Conservation (phyloP, 2,888 invertebrate genomes). For the Diarsia brunnea region DNA sequence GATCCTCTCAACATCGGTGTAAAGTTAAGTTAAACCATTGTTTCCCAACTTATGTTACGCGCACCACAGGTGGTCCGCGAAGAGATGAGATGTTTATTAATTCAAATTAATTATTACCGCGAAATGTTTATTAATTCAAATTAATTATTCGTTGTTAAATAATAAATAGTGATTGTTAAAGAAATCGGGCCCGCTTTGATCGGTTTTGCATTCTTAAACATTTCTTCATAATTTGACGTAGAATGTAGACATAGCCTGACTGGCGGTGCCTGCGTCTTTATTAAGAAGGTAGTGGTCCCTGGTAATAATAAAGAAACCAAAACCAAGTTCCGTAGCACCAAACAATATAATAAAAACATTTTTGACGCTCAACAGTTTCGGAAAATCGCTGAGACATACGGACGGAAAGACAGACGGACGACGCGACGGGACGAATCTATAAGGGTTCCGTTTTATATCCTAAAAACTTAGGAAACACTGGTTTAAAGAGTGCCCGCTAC, state of each 20-base stretch:
- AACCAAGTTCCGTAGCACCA: background rate
- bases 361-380: background rate
- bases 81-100: background rate
- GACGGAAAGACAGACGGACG: background rate
- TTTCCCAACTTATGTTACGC: background rate
- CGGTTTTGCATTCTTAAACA: background rate
- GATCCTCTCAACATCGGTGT: background rate
- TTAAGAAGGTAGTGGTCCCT: background rate
- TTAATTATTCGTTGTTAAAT: too few relatives aligned
- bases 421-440: too few relatives aligned
- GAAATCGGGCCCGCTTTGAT: background rate
- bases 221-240: background rate
- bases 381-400: background rate
- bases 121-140: too few relatives aligned
- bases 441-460: background rate
- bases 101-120: too few relatives aligned
- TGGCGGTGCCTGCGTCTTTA: background rate
- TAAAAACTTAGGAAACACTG: background rate
- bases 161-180: too few relatives aligned
- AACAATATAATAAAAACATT: background rate
- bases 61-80: background rate
- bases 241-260: background rate
- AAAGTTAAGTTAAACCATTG: too few relatives aligned
- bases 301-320: background rate
- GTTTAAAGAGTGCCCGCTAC: background rate